Evolutionary conservation across 2,888 invertebrate species (phyloP).

Genomic region (Arge pagana): DNA sequence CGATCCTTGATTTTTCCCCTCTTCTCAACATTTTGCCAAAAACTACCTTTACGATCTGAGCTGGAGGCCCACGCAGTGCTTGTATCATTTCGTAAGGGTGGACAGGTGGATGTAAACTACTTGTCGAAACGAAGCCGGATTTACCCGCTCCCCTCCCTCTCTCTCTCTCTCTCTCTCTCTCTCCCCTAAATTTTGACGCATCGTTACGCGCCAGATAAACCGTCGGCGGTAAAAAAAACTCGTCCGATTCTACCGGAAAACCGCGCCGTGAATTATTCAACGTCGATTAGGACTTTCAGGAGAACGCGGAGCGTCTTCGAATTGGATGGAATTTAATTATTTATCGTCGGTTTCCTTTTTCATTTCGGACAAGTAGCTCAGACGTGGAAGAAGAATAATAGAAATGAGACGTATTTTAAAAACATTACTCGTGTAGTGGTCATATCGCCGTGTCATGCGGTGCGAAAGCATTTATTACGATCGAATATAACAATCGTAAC

Average conservation of each 20-base stretch:
- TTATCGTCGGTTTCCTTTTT: too few species aligned
- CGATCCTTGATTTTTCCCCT: not conserved
- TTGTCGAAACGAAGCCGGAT: constrained; percentile 10
- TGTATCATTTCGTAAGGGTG: constrained; percentile 23
- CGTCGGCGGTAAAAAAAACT: constrained; percentile 26
- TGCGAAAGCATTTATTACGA: constrained; percentile 17
- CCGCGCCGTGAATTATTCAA: too few species aligned
- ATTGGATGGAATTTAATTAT: too few species aligned
- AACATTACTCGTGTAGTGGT: constrained; percentile 1
- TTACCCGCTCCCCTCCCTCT: too few species aligned
- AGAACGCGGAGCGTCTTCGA: too few species aligned
- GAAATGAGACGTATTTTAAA: constrained; percentile 2
- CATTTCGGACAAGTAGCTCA: constrained; percentile 17
- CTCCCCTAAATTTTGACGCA: constrained; percentile 40
- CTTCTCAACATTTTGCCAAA: not conserved
- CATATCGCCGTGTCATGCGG: constrained; percentile 18
- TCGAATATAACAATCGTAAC: not conserved
- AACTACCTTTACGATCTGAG: constrained; percentile 30
- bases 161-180: constrained; percentile 26
- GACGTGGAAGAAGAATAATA: constrained; percentile 12
- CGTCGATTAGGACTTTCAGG: too few species aligned
- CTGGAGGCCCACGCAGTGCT: constrained; percentile 57
- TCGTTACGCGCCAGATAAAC: constrained; percentile 41
- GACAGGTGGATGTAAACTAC: constrained; percentile 17
- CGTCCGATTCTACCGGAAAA: too few species aligned